Conservation (phyloP, 2,113 vertebrate genomes). For the Colossoma macropomum region DNA sequence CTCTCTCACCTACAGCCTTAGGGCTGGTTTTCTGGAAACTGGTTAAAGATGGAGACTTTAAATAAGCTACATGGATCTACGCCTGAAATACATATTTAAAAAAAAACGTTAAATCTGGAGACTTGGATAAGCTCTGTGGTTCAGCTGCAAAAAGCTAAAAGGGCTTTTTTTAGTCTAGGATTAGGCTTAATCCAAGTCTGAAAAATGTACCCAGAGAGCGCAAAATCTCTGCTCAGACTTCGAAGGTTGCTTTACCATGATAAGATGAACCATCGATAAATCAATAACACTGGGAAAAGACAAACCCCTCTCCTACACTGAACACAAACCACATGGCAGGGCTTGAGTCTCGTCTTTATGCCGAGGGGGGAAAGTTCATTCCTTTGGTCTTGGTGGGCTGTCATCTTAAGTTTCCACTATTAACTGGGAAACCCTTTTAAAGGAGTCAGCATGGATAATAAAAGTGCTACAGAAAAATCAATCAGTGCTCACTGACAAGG, state of each 20-base stretch:
- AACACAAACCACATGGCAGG: neutral
- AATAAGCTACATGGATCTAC: too few relatives aligned
- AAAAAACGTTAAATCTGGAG: too few relatives aligned
- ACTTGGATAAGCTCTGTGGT: too few relatives aligned
- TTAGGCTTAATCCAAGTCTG: neutral
- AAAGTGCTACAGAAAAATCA: neutral
- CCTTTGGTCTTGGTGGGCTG: slow-evolving; percentile 19
- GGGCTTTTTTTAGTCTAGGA: neutral
- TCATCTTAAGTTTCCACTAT: slow-evolving; percentile 26
- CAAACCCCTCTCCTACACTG: neutral
- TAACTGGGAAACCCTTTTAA: slow-evolving; percentile 21
- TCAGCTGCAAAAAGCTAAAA: neutral
- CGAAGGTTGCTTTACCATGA: neutral
- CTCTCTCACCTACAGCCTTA: neutral
- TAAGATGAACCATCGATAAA: neutral
- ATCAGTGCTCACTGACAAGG: neutral
- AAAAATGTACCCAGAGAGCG: neutral
- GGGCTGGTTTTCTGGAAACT: neutral
- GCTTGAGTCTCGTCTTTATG: neutral
- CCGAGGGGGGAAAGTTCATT: neutral
- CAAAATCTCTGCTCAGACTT: neutral
- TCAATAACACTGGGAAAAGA: slow-evolving; percentile 5
- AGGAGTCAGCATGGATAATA: slow-evolving; percentile 5
- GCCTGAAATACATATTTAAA: too few relatives aligned
- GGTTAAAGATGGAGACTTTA: neutral